Evolutionary conservation across 2,113 vertebrate species (phyloP).

Genomic region (Pelobates fuscus): DNA sequence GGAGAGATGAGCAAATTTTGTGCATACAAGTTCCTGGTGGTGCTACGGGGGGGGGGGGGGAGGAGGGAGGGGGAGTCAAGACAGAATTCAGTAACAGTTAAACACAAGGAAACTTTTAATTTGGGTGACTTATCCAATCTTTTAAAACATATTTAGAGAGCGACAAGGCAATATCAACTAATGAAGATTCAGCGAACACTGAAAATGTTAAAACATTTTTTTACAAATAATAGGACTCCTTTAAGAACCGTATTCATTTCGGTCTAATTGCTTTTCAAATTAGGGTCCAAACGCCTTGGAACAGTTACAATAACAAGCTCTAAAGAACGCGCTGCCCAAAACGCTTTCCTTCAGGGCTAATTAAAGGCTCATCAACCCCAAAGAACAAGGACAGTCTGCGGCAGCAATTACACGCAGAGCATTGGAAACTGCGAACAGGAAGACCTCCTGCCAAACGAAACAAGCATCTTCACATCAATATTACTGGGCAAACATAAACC

Average conservation of each 20-base stretch:
- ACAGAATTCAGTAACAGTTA: too few relatives aligned
- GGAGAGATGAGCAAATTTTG: too few relatives aligned
- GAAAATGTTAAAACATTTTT: too few relatives aligned
- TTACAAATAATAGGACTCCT: too few relatives aligned
- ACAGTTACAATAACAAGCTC: constrained; percentile 11
- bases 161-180: too few relatives aligned
- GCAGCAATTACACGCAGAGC: constrained; percentile 23
- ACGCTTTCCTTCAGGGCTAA: constrained; percentile 33
- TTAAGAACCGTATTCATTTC: constrained; percentile 1
- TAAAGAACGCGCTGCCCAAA: constrained; percentile 15
- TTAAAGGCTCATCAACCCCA: constrained; percentile 40
- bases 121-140: too few relatives aligned
- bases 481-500: not conserved
- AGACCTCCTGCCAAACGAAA: constrained; percentile 14
- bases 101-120: too few relatives aligned
- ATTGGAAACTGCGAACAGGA: constrained; percentile 16
- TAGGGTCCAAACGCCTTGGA: constrained; percentile 1
- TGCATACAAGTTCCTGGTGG: too few relatives aligned
- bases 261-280: constrained; percentile 31
- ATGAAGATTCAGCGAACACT: too few relatives aligned
- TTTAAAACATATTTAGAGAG: too few relatives aligned
- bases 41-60: too few relatives aligned
- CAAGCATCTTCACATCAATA: constrained; percentile 10
- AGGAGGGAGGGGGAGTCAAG: too few relatives aligned
- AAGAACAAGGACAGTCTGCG: constrained; percentile 12